Base-by-base conservation (phyloP, 2,888 invertebrate genomes). In the Cenopis cana region DNA sequence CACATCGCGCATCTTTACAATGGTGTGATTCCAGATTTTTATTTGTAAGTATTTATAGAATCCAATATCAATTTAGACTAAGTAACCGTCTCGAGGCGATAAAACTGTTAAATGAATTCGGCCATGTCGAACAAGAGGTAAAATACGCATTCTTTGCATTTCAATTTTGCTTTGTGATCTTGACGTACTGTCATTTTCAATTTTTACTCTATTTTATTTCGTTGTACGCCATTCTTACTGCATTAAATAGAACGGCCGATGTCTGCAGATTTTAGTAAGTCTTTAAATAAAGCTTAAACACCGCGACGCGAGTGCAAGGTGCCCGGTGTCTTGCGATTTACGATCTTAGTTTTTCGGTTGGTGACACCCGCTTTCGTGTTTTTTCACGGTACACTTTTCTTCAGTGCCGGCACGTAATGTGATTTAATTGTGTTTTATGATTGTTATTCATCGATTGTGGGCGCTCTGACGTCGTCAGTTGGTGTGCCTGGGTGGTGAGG, bases 21-120 rank as follows among this genome's bases (percentile, higher is more conserved):
- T 93, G 93, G 93, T 93, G 93, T 93, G 91, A 93, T 91, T 93
- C 91, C 91, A 92, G 93, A 93, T 90, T 93, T 93, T 93, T 92
- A 93, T 93, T 93, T 93, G 93, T 93, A 93, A 93, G 93, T 93
- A 93, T 93, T 93, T 90, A 90, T 92, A 92, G 93, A 93, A 90
- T 90, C 84, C 82, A 84, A 85, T 89, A 89, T 85, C 87, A 89
- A 88, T 90, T 86, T 85, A 84, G 83, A 82, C 82, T 82, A 89
- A 85, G 83, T 85, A 88, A 85, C 82, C 81, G 83, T 85, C 81
- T 78, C 79, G 82, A 83, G 83, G 82, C 81, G 78, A 85, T 84
- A 80, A 84, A 84, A 86, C 80, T 75, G 79, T 85, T 82, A 76
- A 55, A 82, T 78, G 79, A 79, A 77, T 77, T 79, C 75, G 74